Conservation (phyloP, 2,888 invertebrate species). For the Heteromyza rotundicornis region DNA sequence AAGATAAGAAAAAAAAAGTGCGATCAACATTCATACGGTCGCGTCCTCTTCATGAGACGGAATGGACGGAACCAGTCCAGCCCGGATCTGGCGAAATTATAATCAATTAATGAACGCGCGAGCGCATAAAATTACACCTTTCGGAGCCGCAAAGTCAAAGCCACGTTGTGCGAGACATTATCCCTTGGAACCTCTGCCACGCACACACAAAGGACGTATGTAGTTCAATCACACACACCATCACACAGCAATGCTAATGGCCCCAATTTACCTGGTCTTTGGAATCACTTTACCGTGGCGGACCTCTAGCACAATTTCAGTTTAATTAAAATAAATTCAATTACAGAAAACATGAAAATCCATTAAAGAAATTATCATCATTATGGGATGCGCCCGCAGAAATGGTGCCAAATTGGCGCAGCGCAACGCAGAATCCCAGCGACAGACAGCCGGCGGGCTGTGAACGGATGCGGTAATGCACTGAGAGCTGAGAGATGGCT, state of each 20-base stretch:
- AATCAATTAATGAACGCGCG: constrained; percentile 51
- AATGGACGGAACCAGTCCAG: constrained; percentile 21
- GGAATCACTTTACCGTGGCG: too few relatives aligned
- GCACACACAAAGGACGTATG: too few relatives aligned
- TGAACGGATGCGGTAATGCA: constrained; percentile 12
- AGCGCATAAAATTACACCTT: constrained; percentile 52
- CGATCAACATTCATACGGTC: not conserved
- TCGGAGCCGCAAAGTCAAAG: not conserved
- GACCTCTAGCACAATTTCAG: constrained; percentile 37
- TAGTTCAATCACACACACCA: too few relatives aligned
- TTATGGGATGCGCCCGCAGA: constrained; percentile 42
- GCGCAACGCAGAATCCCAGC: constrained; percentile 22
- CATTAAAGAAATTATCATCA: constrained; percentile 61
- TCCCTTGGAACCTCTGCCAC: constrained; percentile 12
- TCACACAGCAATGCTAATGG: constrained; percentile 11
- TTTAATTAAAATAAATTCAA: constrained; percentile 64
- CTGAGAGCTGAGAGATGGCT: constrained; percentile 11
- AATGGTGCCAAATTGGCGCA: not conserved
- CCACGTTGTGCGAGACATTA: not conserved
- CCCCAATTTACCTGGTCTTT: constrained; percentile 19
- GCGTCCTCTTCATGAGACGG: not conserved
- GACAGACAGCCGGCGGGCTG: not conserved
- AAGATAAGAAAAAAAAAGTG: not conserved
- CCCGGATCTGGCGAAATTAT: constrained; percentile 46
- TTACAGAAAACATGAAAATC: constrained; percentile 63